Evolutionary conservation across 2,888 invertebrate species (phyloP), one percentile per base, ranked within the genome.

Genomic region (Lepidonotus clava): DNA sequence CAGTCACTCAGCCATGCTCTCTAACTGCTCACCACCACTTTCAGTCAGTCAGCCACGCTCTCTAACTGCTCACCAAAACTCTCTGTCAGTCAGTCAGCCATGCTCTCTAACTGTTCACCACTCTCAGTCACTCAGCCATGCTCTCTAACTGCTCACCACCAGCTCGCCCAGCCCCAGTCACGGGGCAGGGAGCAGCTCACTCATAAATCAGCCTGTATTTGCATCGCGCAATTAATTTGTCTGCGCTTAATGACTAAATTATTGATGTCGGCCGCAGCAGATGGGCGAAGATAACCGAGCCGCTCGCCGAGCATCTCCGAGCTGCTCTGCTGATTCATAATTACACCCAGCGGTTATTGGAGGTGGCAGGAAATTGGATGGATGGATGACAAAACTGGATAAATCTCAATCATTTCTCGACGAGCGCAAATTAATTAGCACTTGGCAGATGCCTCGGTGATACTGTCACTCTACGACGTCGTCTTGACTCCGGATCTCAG

Each of bases 281-380:
- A 76, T 76, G 76, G 61, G 76, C 38, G 18, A 8, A 76, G 76
- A 76, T 28, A 67, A 34, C 36, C 32, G 28, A n/a, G 67, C 28
- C 67, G 11, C 21, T 18, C 32, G 36, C 14, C 67, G 18, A 28
- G 18, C 67, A 28, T 67, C 67, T 24, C 32, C n/a, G 5, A 14
- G 40, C 24, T 0, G 76, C 40, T 34, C 14, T 38, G n/a, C 38
- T 76, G 24, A 76, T 34, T 76, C 76, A 76, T 76, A 14, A 76
- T 28, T 34, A 34, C 38, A n/a, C 8, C 24, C 61, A 61, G 61
- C 61, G 61, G 8, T 14, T n/a, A 76, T 34, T 40, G 76, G 18
- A 34, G n/a, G 36, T 14, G 76, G 28, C 76, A 76, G 76, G 76
- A 76, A 76, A 76, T 76, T 76, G 36, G 36, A 28, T 24, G 76